These are phyloP conservation scores for Sesia apiformis DNA, from an alignment of 2,888 invertebrate genomes.

Conservation along the genomic window DNA sequence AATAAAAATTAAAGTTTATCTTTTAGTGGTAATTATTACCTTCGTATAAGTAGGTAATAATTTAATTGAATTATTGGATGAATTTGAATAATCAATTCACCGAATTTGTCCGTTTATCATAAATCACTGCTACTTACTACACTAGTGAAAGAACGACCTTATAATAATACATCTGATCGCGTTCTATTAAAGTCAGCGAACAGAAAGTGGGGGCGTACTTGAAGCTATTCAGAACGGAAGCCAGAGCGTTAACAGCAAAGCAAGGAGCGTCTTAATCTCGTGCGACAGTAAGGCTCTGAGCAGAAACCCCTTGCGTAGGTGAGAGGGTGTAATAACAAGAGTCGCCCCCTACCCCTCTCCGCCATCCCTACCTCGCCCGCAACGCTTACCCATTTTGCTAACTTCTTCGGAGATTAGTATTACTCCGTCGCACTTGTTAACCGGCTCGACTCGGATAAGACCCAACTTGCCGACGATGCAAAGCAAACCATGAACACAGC, in stretches of 20 bases:
- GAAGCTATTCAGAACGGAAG: constrained; percentile 46
- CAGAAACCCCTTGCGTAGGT: constrained; percentile 63
- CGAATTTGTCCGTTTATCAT: background rate
- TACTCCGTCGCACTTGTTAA: constrained; percentile 54
- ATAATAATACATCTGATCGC: constrained; percentile 13
- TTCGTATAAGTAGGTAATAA: no score
- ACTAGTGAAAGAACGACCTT: background rate
- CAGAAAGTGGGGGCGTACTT: constrained; percentile 33
- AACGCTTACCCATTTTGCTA: constrained; percentile 45
- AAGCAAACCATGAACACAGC: constrained; percentile 37
- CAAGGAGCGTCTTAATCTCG: constrained; percentile 64
- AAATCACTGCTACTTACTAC: background rate
- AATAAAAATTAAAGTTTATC: no score
- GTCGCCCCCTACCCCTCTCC: constrained; percentile 33
- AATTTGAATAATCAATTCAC: background rate
- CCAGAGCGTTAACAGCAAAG: constrained; percentile 56
- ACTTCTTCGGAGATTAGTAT: constrained; percentile 62
- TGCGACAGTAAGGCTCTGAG: constrained; percentile 55
- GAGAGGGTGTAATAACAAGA: constrained; percentile 72
- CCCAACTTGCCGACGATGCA: constrained; percentile 40
- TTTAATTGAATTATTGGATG: no score
- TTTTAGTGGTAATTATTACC: no score
- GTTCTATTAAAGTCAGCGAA: constrained; percentile 30
- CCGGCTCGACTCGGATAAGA: constrained; percentile 55
- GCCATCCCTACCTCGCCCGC: constrained; percentile 44